Conservation (phyloP, 2,888 invertebrate species). For the Leptarthrus brevirostris region DNA sequence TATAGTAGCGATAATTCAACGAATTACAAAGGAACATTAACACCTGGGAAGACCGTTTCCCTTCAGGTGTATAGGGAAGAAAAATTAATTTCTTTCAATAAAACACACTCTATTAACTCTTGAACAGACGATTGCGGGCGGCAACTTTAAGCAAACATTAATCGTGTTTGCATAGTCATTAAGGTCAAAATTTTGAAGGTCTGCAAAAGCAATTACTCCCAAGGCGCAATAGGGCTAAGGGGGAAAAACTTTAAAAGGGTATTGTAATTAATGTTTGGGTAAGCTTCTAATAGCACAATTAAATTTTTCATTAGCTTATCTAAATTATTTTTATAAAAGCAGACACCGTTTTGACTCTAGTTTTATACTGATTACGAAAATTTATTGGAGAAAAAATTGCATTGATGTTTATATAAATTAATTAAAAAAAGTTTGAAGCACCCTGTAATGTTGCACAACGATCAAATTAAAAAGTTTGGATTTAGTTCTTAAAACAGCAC, state of each 20-base stretch:
- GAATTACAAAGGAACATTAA: neutral
- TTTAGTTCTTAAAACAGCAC: too few species aligned
- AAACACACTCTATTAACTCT: neutral
- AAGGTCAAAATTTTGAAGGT: neutral
- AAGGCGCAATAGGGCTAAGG: neutral
- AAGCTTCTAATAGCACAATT: neutral
- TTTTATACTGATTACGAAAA: neutral
- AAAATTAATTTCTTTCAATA: neutral
- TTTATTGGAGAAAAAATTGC: too few species aligned
- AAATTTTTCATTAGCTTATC: neutral
- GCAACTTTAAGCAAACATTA: neutral
- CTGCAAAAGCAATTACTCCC: neutral
- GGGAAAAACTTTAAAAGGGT: neutral
- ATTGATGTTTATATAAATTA: too few species aligned
- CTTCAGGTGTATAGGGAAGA: neutral
- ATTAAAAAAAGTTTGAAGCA: too few species aligned
- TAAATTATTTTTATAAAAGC: neutral
- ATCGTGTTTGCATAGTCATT: neutral
- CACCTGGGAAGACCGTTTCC: neutral
- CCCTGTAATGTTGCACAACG: too few species aligned
- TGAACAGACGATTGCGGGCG: neutral
- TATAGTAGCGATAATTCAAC: neutral
- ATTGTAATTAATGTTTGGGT: too few species aligned
- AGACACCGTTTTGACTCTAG: neutral
- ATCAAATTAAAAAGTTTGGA: too few species aligned